Evolutionary conservation across 2,113 vertebrate genomes (phyloP), one percentile per base, ranked within the genome.

Genomic region (cattle (Bos taurus)): DNA sequence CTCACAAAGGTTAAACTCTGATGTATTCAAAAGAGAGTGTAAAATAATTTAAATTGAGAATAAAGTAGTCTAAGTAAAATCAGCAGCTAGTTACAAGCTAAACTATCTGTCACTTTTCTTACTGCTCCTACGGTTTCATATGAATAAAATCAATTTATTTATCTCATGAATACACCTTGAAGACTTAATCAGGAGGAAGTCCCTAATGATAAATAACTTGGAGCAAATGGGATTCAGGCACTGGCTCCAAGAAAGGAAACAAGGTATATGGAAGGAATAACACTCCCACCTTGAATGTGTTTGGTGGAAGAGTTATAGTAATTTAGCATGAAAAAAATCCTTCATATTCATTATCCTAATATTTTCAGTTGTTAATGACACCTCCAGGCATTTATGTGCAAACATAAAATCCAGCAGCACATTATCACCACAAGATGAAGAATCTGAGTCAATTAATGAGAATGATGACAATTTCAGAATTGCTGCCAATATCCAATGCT

Each of bases 351-450:
- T 89, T 95, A 91, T 62, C 17, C 13, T 43, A 50, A 62, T 33
- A 48, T 83, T 98, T 40, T 95, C 90, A 90, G n/a, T 91, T 40
- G 92, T 96, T 98, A 92, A 91, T 96, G 98, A 91, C 56, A 94
- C 87, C 8, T 36, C 5, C 23, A 96, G 71, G 74, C 28, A 96
- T 77, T 97, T 84, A 86, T 81, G 59, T 59, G 88, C 43, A 98
- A 97, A 97, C 21, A 90, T 0, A 48, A 98, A 96, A 95, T 96
- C 95, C 98, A 96, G 89, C 28, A 95, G 60, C 56, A 95, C 83
- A 60, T 98, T 97, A 97, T 90, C 74, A 77, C 56, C 62, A 30
- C 26, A 93, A 28, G 81, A 59, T 88, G 84, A 97, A 97, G 90
- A 92, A 95, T 97, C 52, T 97, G 88, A 97, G 94, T 84, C n/a